Percentiles rank a stretch among this genome's conserved stretches.
Evolutionary conservation across 2,113 vertebrate genomes (phyloP).

Genomic region (Rousettus leschenaultii): DNA sequence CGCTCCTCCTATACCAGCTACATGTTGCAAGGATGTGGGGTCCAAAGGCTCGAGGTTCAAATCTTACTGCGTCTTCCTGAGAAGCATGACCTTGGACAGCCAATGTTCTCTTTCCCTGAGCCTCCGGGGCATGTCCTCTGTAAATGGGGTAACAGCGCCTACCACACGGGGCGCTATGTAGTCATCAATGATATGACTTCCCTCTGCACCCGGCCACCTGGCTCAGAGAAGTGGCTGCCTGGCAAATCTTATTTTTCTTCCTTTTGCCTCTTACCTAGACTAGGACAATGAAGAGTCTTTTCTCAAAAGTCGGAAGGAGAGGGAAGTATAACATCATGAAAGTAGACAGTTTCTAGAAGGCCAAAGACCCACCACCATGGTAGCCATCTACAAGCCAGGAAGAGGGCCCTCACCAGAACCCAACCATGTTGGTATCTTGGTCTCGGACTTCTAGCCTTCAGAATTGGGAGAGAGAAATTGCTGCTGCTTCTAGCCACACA

Average conservation of each 20-base stretch:
- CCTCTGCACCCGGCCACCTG: neutral
- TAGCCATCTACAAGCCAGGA: neutral
- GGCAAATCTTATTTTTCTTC: neutral
- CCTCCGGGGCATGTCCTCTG: neutral
- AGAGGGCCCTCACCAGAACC: neutral
- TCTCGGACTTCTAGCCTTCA: neutral
- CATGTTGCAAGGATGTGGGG: fast-evolving
- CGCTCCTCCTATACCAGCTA: no score
- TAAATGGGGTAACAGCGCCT: fast-evolving
- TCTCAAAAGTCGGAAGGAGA: neutral
- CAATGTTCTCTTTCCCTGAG: fast-evolving
- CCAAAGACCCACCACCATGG: neutral
- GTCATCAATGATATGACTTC: neutral
- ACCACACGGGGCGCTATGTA: neutral
- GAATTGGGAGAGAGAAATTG: neutral
- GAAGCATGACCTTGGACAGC: neutral
- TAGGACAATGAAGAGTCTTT: neutral
- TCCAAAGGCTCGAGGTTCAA: neutral
- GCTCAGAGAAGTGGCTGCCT: neutral
- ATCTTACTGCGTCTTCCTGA: neutral
- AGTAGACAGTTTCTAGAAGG: neutral
- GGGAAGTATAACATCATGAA: neutral
- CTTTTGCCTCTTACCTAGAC: neutral
- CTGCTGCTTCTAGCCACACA: neutral
- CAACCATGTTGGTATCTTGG: neutral